phyloP scores from a whole-genome alignment of 2,797 vertebrate species.

The Bufotes viridis region DNA sequence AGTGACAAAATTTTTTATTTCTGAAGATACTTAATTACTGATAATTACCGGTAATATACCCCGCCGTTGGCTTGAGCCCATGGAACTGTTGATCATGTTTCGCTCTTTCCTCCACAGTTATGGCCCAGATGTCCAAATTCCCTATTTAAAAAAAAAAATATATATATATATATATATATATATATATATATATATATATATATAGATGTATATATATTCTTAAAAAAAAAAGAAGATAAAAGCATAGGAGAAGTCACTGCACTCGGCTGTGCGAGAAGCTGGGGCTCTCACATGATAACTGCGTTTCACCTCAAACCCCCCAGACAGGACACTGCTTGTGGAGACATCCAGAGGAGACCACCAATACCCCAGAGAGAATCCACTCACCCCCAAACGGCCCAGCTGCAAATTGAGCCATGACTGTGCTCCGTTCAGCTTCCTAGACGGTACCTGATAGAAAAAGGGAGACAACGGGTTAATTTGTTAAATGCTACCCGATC shows the following conservation, averaged over 20 bases:
- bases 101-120: conserved; percentile 93
- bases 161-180: too few species aligned
- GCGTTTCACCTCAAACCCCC: neutral
- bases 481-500: neutral
- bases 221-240: neutral
- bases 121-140: conserved; percentile 93
- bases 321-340: neutral
- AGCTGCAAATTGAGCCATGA: conserved; percentile 97
- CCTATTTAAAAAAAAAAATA: conserved; percentile 68
- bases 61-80: conserved; percentile 89
- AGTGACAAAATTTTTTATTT: too few species aligned
- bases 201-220: too few species aligned
- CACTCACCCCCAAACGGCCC: conserved; percentile 92
- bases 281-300: neutral
- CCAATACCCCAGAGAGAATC: neutral
- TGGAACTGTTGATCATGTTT: conserved; percentile 99
- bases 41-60: conserved; percentile 93
- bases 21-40: neutral
- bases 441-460: conserved; percentile 77
- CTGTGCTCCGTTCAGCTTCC: conserved; percentile 82
- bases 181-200: too few species aligned
- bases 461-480: neutral
- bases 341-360: too few species aligned
- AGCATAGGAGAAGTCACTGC: neutral
- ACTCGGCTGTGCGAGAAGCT: neutral